Base-by-base conservation (phyloP, 1,140 invertebrate genomes). In the Goniozus legneri region DNA sequence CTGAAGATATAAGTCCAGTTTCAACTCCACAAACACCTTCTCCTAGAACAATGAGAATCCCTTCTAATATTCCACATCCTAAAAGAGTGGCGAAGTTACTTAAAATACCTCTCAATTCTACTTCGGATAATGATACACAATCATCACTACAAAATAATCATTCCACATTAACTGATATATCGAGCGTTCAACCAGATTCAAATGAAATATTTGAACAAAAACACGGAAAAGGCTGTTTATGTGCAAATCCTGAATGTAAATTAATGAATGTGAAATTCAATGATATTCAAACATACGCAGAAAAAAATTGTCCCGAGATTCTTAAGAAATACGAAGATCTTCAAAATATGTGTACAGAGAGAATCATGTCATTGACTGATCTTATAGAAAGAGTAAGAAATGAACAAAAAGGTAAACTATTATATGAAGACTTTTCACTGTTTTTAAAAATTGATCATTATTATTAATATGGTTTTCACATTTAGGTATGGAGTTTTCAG, bases 11-110 rank as follows among this genome's bases (percentile, higher is more conserved):
- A 1, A 73, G 67, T 52, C 69, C 72, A 0, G 73, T 75, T 0
- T 75, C 73, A 0, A 70, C 74, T 2, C 74, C 74, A 2, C 72
- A 70, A 54, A 76, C 69, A 3, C 74, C 73, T 2, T 73, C 73
- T 0, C 69, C 69, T 0, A 49, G 67, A 19, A 69, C 65, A 2
- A 71, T 75, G 56, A 68, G 36, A 15, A 37, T 75, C 16, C 62
- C 69, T 0, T 73, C 73, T 0, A 76, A 76, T 19, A 60, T 67
- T 13, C 63, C 63, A 8, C 52, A 56, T 16, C 24, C 42, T 8
- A 41, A 43, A 3, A 58, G 37, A 22, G 47, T 63, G 16, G 43
- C 34, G 7, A 66, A 48, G 50, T 41, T 61, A 15, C 43, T 73
- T 1, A 52, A 27, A 44, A 58, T 50, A 22, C 31, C 15, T 3